phyloP scores from a whole-genome alignment of 2,113 vertebrate species.

The Coptodon bakossiorum region DNA sequence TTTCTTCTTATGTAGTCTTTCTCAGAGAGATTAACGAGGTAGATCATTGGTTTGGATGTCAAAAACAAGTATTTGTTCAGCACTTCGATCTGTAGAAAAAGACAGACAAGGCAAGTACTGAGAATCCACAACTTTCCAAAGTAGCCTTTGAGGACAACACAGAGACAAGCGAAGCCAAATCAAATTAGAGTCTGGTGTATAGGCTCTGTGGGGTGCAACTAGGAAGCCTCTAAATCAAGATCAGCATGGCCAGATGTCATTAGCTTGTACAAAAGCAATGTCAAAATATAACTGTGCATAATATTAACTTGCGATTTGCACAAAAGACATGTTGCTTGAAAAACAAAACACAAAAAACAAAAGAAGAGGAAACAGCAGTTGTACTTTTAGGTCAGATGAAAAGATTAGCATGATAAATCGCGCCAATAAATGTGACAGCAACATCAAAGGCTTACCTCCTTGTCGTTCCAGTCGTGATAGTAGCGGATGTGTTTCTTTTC shows the following conservation, averaged over 20 bases:
- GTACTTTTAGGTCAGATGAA: slow-evolving; percentile 56
- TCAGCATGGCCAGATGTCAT: slow-evolving; percentile 66
- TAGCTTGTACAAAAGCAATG: slow-evolving; percentile 52
- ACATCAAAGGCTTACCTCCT: slow-evolving; percentile 84
- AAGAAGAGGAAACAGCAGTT: slow-evolving; percentile 19
- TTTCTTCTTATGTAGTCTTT: slow-evolving; percentile 94
- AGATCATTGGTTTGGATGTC: slow-evolving; percentile 98
- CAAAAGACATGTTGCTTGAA: slow-evolving; percentile 18
- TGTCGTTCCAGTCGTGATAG: slow-evolving; percentile 91
- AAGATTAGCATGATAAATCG: slow-evolving; percentile 40
- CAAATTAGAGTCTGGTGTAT: slow-evolving; percentile 55
- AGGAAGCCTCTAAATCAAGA: slow-evolving; percentile 59
- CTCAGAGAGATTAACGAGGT: slow-evolving; percentile 95
- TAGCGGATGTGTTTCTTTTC: slow-evolving; percentile 91
- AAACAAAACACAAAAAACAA: background rate
- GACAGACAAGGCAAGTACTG: slow-evolving; percentile 23
- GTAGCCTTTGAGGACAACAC: slow-evolving; percentile 45
- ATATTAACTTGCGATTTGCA: slow-evolving; percentile 53
- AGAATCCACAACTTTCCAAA: slow-evolving; percentile 43
- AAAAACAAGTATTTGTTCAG: slow-evolving; percentile 96
- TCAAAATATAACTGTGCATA: slow-evolving; percentile 45
- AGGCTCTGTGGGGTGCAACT: slow-evolving; percentile 47
- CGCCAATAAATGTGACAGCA: slow-evolving; percentile 49
- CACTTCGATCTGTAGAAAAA: slow-evolving; percentile 85
- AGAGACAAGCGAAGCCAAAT: slow-evolving; percentile 45